phyloP scores from a whole-genome alignment of 2,888 invertebrate species.

The Rhyacophila evoluta region DNA sequence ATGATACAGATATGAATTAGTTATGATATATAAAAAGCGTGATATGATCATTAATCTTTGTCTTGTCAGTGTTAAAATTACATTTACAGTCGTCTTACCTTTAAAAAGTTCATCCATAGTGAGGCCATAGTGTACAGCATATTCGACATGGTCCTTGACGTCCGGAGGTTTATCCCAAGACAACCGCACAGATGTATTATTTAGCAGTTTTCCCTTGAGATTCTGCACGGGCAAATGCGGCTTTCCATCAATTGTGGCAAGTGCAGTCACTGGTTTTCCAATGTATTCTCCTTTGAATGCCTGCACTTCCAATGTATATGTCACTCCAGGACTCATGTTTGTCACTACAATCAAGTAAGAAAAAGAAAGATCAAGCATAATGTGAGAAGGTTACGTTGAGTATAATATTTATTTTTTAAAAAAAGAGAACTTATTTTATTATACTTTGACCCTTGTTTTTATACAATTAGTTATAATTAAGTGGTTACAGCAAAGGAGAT shows the following conservation, averaged over 20 bases:
- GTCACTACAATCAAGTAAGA: too few species aligned
- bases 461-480: too few species aligned
- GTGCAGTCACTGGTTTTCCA: conserved; percentile 69
- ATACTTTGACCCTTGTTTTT: too few species aligned
- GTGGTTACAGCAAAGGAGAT: too few species aligned
- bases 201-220: conserved; percentile 66
- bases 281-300: conserved; percentile 72
- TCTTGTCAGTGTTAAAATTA: too few species aligned
- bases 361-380: too few species aligned
- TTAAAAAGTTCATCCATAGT: conserved; percentile 71
- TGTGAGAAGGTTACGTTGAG: too few species aligned
- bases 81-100: too few species aligned
- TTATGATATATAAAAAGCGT: too few species aligned
- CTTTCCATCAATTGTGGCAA: conserved; percentile 66
- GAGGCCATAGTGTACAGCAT: conserved; percentile 80
- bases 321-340: conserved; percentile 69
- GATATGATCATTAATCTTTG: too few species aligned
- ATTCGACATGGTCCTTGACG: conserved; percentile 65
- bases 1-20: conserved; percentile 12
- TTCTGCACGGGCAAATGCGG: conserved; percentile 67
- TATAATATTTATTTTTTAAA: too few species aligned
- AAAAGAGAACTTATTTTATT: too few species aligned
- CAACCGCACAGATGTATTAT: conserved; percentile 74
- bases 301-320: conserved; percentile 70
- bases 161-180: conserved; percentile 69